Evolutionary conservation across 2,888 invertebrate species (phyloP).

Genomic region (Mesodorylaimus sp.): DNA sequence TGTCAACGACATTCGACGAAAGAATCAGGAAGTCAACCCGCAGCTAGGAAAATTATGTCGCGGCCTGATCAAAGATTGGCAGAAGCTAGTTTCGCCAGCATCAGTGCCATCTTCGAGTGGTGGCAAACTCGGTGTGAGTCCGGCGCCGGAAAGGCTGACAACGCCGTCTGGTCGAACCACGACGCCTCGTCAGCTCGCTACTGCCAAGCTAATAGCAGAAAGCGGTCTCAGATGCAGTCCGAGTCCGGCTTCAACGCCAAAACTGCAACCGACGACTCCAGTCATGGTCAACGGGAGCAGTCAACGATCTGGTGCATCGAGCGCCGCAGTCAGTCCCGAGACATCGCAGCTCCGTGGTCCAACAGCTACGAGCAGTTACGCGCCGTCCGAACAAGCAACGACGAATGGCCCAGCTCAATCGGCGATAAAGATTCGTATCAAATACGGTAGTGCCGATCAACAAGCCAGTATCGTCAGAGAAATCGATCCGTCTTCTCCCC

Average conservation of each 20-base stretch:
- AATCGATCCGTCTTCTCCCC: too few species aligned
- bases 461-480: not conserved
- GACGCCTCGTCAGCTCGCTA: not conserved
- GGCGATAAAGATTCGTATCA: not conserved
- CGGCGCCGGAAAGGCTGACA: too few species aligned
- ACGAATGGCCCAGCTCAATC: not conserved
- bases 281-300: not conserved
- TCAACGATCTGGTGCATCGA: not conserved
- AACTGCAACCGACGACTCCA: not conserved
- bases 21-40: constrained; percentile 1
- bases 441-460: not conserved
- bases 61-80: constrained; percentile 8
- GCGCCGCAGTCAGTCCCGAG: not conserved
- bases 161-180: not conserved
- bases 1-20: constrained; percentile 9
- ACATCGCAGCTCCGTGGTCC: not conserved
- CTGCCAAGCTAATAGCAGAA: not conserved
- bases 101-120: not conserved
- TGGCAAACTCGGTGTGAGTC: not conserved
- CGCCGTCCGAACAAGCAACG: not conserved
- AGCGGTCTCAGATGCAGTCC: not conserved
- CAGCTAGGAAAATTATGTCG: constrained; percentile 7
- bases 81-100: not conserved
- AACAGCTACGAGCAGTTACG: not conserved
- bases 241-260: not conserved